A percentile compares a stretch with the other conserved stretches of the same genome.
Evolutionary conservation across 2,797 vertebrate genomes (phyloP).

Genomic region (Melanotaenia nigrans): DNA sequence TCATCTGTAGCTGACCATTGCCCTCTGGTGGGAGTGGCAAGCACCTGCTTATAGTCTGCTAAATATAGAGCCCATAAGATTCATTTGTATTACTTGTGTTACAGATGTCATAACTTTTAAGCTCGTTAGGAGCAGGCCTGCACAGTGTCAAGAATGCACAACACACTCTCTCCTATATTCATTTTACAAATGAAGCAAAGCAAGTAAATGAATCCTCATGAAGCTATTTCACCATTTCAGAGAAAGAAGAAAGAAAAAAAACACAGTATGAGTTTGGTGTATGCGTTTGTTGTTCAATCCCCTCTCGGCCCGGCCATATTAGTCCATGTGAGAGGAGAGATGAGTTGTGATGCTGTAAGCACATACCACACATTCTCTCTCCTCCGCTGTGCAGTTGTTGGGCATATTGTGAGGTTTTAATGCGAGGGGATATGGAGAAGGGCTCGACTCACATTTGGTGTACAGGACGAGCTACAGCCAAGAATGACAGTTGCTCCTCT

Average conservation of each 20-base stretch:
- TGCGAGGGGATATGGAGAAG: slow-evolving; percentile 73
- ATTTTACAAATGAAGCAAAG: background rate
- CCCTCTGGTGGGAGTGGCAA: slow-evolving; percentile 74
- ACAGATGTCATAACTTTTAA: slow-evolving; percentile 15
- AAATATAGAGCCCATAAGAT: slow-evolving; percentile 37
- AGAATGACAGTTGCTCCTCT: slow-evolving; percentile 90
- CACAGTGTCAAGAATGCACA: background rate
- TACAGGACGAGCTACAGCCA: slow-evolving; percentile 85
- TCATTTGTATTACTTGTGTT: slow-evolving; percentile 39
- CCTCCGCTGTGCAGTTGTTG: slow-evolving; percentile 91
- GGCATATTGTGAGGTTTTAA: slow-evolving; percentile 90
- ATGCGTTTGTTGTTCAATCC: slow-evolving; percentile 58
- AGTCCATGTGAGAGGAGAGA: slow-evolving; percentile 84
- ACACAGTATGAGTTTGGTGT: slow-evolving; percentile 24
- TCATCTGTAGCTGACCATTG: slow-evolving; percentile 75
- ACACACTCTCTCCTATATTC: background rate
- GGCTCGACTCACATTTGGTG: slow-evolving; percentile 85
- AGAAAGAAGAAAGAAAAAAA: slow-evolving; percentile 4
- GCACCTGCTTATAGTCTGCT: slow-evolving; percentile 51
- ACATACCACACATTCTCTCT: slow-evolving; percentile 89
- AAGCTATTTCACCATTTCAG: slow-evolving; percentile 18
- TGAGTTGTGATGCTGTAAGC: slow-evolving; percentile 85
- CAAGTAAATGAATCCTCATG: background rate
- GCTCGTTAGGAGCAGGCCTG: background rate
- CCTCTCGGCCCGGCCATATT: slow-evolving; percentile 79